Conservation (phyloP, 2,888 invertebrate genomes). For the Caradrina clavipalpis region DNA sequence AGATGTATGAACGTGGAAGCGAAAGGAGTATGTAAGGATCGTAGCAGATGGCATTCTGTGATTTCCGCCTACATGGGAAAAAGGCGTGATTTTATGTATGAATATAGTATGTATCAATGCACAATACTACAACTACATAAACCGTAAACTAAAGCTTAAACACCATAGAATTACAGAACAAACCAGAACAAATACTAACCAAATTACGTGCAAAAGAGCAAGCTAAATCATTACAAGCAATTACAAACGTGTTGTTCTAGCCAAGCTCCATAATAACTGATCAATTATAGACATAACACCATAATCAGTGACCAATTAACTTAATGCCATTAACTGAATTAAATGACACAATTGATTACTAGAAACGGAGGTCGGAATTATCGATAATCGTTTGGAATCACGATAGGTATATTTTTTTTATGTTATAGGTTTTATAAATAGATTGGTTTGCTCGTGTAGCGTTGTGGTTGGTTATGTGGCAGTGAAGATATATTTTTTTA, state of each 20-base stretch:
- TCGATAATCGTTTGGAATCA: slow-evolving; percentile 76
- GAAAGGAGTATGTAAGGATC: no score
- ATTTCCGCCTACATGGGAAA: no score
- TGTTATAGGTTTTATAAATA: slow-evolving; percentile 11
- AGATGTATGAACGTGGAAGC: no score
- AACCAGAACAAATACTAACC: slow-evolving; percentile 13
- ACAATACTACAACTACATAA: no score
- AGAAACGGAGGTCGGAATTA: slow-evolving; percentile 82
- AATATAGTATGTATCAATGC: no score
- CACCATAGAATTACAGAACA: not conserved
- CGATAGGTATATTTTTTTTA: slow-evolving; percentile 60
- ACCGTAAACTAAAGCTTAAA: not conserved
- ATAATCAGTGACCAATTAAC: slow-evolving; percentile 83
- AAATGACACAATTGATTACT: slow-evolving; percentile 84
- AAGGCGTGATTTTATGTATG: no score
- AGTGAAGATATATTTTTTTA: not conserved
- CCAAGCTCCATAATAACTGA: slow-evolving; percentile 69
- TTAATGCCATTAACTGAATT: slow-evolving; percentile 86
- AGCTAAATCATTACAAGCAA: slow-evolving; percentile 53
- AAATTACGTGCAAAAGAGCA: slow-evolving; percentile 31
- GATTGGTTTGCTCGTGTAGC: slow-evolving; percentile 12
- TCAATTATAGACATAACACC: slow-evolving; percentile 84
- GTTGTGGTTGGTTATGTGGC: not conserved
- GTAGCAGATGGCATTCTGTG: no score
- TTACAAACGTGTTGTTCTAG: slow-evolving; percentile 58